Base-by-base conservation (phyloP, 2,797 vertebrate genomes). In the Sebastes melanostomus region DNA sequence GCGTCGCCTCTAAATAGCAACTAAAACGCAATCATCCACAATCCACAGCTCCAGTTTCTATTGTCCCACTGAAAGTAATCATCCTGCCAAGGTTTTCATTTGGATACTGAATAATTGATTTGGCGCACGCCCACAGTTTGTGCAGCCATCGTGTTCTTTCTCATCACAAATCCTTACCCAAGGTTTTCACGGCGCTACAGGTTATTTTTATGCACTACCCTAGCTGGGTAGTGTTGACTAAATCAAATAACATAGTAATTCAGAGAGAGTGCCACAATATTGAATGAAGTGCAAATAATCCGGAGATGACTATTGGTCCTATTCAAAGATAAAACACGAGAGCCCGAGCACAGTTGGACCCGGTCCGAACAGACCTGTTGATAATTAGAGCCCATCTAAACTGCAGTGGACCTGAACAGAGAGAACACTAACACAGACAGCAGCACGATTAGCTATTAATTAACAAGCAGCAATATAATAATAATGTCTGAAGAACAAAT, bases 101-200 rank as follows among this genome's bases (percentile, higher is more conserved):
- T 86, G 68, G 77, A 75, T 84, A 7, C 63, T 89, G 66, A 89
- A 85, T 87, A 85, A 89, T 82, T 92, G 75, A 91, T 88, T 80
- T 83, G 87, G 82, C 69, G 54, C 60, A 77, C 12, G 8, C 75
- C 69, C 50, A 56, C 80, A 86, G 72, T 84, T 87, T 85, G 67
- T 80, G 72, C 75, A 78, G 63, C 71, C 75, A 46, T 58, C 61
- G 42, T 81, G 56, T 78, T 81, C 60, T 78, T 75, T 65, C 75
- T 80, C 60, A 67, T 66, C 38, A 66, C 56, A 69, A 72, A 63
- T 69, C 27, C 59, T 73, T 25, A 80, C 69, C 54, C 63, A 58
- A 80, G 25, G 52, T 76, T 87, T 67, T 86, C 22, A 14, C 72
- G 12, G 24, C 20, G 46, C 36, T 58, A 52, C 27, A 72, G 62